Evolutionary conservation across 2,113 vertebrate species (phyloP), one percentile per base, ranked within the genome.

Genomic region (Galeopterus variegatus): DNA sequence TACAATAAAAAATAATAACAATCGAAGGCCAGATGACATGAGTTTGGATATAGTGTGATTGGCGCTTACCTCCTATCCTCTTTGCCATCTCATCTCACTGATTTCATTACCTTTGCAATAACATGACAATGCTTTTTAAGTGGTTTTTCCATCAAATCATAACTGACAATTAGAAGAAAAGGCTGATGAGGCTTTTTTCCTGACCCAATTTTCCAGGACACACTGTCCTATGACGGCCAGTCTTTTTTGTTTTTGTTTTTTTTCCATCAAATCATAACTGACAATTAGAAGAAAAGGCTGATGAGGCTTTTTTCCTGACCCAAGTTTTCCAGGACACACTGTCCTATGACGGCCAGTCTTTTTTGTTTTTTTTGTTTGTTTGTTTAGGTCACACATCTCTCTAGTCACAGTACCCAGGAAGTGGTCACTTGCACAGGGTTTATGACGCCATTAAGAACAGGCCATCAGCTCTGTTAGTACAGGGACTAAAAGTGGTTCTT

Each of bases 391-490:
- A n/a, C 70, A 26, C 23, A 13, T 31, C 23, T 81, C 36, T 91
- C 45, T 41, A n/a, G 21, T 48, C 28, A 1, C 3, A 8, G 60
- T 50, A 23, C 41, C 69, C 31, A 33, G 23, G 21, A 62, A 91
- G 18, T 50, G 14, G 9, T 45, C 24, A 10, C 4, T 76, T 73
- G 50, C 33, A n/a, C 10, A 18, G 33, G 45, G 19, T 52, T 52
- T 33, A 41, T 18, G 58, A 77, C 24, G 19, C 50, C 3, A 0
- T 69, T 75, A 54, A 67, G 31, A 23, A 54, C 0, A 2, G n/a
- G 65, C 36, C 69, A 12, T 24, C 3, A 31, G 52, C 24, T 41
- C 65, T 19, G 33, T 2, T 33, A 9, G n/a, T 23, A 31, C 15
- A 84, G 21, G 14, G 52, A 48, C 24, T 15, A 11, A 14, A 8